phyloP scores from a whole-genome alignment of 2,888 invertebrate genomes.

The Byasa hedistus region DNA sequence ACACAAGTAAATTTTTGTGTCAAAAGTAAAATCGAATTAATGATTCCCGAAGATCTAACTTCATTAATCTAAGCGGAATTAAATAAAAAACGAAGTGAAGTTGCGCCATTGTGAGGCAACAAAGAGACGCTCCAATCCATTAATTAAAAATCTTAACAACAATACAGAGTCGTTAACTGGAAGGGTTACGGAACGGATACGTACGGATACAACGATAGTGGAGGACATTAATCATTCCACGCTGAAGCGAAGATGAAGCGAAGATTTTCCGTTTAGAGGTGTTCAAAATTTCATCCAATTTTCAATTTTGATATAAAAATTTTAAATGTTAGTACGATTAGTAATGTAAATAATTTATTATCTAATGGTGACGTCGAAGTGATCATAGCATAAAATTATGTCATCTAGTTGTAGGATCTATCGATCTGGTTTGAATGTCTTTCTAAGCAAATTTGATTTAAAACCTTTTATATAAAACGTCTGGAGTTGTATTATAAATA shows the following conservation, averaged over 20 bases:
- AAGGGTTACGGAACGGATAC: slow-evolving; percentile 39
- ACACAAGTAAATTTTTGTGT: too few relatives aligned
- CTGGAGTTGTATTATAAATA: too few relatives aligned
- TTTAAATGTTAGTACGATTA: too few relatives aligned
- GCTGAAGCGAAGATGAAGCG: slow-evolving; percentile 22
- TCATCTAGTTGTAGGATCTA: too few relatives aligned
- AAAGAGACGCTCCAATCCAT: slow-evolving; percentile 44
- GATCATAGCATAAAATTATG: too few relatives aligned
- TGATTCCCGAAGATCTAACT: slow-evolving; percentile 11
- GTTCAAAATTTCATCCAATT: slow-evolving; percentile 5
- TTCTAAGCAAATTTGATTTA: too few relatives aligned
- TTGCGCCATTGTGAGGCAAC: slow-evolving; percentile 38
- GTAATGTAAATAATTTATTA: too few relatives aligned
- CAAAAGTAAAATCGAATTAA: too few relatives aligned
- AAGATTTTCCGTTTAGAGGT: slow-evolving; percentile 31
- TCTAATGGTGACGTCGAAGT: too few relatives aligned
- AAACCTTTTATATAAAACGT: too few relatives aligned
- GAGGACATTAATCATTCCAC: slow-evolving; percentile 34
- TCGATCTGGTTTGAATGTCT: too few relatives aligned
- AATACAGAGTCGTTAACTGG: slow-evolving; percentile 41
- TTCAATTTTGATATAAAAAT: background rate
- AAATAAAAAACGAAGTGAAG: slow-evolving; percentile 38
- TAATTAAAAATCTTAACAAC: slow-evolving; percentile 47
- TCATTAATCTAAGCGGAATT: slow-evolving; percentile 26
- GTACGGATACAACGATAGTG: slow-evolving; percentile 34